Conservation (phyloP, 2,888 invertebrate species). For the Nycteola revayana region DNA sequence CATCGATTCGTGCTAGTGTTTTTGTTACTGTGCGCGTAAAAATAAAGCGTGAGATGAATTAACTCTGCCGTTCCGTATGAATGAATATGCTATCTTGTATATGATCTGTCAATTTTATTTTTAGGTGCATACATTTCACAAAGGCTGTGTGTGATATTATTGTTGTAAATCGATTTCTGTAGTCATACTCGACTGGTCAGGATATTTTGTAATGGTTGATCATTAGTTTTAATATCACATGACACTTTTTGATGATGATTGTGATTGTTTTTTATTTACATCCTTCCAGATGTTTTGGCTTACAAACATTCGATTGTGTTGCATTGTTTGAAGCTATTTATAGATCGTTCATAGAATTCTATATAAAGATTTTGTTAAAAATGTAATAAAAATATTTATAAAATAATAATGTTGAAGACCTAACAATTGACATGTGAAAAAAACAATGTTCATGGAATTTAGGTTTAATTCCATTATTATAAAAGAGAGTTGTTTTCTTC, state of each 20-base stretch:
- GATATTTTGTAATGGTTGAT: conserved; percentile 27
- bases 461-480: too few relatives aligned
- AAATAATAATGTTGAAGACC: too few relatives aligned
- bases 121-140: conserved; percentile 1
- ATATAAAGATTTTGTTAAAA: too few relatives aligned
- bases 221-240: conserved; percentile 8
- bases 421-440: too few relatives aligned
- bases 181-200: conserved; percentile 36
- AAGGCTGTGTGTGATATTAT: conserved; percentile 4
- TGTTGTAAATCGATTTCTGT: conserved; percentile 9
- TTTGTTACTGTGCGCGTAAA: conserved; percentile 51
- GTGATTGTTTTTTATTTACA: background rate
- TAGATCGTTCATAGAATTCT: conserved; percentile 5
- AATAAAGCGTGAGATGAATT: conserved; percentile 60
- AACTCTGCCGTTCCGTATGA: conserved; percentile 53
- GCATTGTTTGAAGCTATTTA: conserved; percentile 5
- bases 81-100: conserved; percentile 32
- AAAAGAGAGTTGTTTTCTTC: conserved; percentile 11
- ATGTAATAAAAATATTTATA: too few relatives aligned
- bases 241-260: background rate
- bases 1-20: conserved; percentile 60
- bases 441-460: too few relatives aligned
- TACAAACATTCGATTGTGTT: conserved; percentile 7
- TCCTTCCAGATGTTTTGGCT: conserved; percentile 23
- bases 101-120: conserved; percentile 15